These are phyloP conservation scores for Pseudachorutes palmiensis DNA, from an alignment of 1,140 invertebrate species.

Conservation along the genomic window DNA sequence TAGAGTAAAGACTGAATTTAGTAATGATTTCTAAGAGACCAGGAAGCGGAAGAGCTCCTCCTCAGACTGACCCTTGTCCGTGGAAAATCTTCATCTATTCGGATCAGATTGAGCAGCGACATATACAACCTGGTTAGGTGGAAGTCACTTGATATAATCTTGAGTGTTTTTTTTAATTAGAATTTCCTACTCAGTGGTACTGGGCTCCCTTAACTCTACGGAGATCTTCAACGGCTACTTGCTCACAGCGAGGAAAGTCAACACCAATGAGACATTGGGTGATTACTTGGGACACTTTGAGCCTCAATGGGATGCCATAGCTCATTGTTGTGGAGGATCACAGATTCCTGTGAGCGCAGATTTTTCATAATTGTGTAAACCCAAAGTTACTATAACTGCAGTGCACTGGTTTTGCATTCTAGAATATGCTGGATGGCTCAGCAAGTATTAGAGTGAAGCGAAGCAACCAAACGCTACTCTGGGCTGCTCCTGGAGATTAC, in stretches of 20 bases:
- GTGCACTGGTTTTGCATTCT: neutral
- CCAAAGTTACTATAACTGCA: neutral
- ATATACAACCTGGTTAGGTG: conserved; percentile 13
- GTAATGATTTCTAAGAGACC: conserved; percentile 3
- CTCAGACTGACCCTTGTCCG: neutral
- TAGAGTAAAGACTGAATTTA: no score
- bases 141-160: neutral
- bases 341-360: neutral
- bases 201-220: neutral
- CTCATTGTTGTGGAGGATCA: conserved; percentile 8
- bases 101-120: neutral
- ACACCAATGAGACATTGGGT: neutral
- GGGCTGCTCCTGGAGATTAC: conserved; percentile 17
- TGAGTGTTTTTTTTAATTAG: neutral
- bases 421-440: conserved; percentile 22
- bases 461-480: conserved; percentile 13
- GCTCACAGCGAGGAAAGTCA: neutral
- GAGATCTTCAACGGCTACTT: conserved; percentile 2
- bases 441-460: neutral
- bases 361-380: neutral
- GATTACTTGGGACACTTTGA: conserved; percentile 19
- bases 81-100: conserved; percentile 18
- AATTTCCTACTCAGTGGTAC: conserved; percentile 10
- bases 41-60: conserved; percentile 3
- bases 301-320: conserved; percentile 17